Evolutionary conservation across 2,888 invertebrate species (phyloP), one percentile per base, ranked within the genome.

Genomic region (Hyalella azteca): DNA sequence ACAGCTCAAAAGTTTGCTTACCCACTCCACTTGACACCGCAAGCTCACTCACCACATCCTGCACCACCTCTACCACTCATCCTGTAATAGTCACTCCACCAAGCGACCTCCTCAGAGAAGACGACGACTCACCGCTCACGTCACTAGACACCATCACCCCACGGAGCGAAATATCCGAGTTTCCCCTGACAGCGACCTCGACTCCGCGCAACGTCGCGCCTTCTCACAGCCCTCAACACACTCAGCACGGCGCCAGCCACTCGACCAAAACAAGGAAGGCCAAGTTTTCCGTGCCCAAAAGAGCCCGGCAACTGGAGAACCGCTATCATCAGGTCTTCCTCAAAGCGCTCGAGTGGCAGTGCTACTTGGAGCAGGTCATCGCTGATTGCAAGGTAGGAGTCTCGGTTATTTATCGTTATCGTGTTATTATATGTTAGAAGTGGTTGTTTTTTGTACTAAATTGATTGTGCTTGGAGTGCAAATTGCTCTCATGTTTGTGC

Each of bases 321-420:
- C 93, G 95, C 88, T 97, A 95, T 94, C 96, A 96, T 89, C 91
- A 93, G 86, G 91, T 96, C 85, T 96, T 94, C 90, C 90, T 97
- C 86, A 91, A 94, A 86, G 94, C 95, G 79, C 91, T 96, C 87
- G 96, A 97, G 91, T 94, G 95, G 92, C 95, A 95, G 90, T 94
- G 94, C 89, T 93, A 95, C 88, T 91, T 97, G 87, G 96, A 97
- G 88, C 93, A 81, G n/a, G 81, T 82, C 81, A 82, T 82, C 78
- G 79, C 82, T 36, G 81, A 81, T 49, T 82, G 79, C 50, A 81
- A 82, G 82, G 82, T 82, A 66, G 78, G 82, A 36, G 19, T 36
- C n/a, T n/a, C n/a, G n/a, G n/a, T n/a, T n/a, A n/a, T n/a, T n/a
- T n/a, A n/a, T n/a, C n/a, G n/a, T n/a, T n/a, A n/a, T n/a, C n/a